phyloP scores from a whole-genome alignment of 1,140 invertebrate species.

The Drosophila nikananu region DNA sequence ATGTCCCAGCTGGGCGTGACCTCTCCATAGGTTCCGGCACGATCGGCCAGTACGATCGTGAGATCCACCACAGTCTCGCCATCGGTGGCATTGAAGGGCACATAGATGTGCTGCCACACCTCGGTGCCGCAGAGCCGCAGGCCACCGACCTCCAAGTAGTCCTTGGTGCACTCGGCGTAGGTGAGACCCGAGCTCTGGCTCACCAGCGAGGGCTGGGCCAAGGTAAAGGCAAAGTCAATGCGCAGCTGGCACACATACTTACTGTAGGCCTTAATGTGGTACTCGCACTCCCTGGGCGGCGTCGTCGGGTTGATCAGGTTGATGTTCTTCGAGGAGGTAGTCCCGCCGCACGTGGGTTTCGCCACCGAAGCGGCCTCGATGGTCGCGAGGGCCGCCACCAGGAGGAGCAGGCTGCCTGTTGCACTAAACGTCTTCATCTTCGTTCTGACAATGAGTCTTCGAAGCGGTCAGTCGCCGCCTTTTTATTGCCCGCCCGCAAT shows the following conservation, averaged over 20 bases:
- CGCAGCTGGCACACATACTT: conserved; percentile 77
- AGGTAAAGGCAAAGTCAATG: conserved; percentile 65
- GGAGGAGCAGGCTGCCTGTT: conserved; percentile 31
- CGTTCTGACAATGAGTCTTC: conserved; percentile 17
- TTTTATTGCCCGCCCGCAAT: conserved; percentile 47
- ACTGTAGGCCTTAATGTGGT: conserved; percentile 66
- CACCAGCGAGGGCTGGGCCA: conserved; percentile 62
- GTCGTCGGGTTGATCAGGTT: conserved; percentile 56
- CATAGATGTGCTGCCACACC: conserved; percentile 75
- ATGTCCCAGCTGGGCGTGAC: conserved; percentile 61
- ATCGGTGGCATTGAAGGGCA: conserved; percentile 71
- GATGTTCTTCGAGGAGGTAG: conserved; percentile 68
- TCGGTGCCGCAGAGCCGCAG: conserved; percentile 69
- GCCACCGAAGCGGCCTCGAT: conserved; percentile 58
- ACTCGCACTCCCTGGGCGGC: conserved; percentile 66
- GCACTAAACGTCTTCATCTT: conserved; percentile 45
- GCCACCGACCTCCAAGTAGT: conserved; percentile 66
- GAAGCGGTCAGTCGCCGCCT: neutral
- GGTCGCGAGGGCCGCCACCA: conserved; percentile 8
- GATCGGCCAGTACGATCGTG: conserved; percentile 51
- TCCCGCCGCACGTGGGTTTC: conserved; percentile 64
- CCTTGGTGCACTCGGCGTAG: conserved; percentile 63
- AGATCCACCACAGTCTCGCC: conserved; percentile 58
- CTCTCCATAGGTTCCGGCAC: conserved; percentile 34
- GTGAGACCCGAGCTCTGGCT: conserved; percentile 9